phyloP scores from a whole-genome alignment of 2,888 invertebrate species.

The Ormyrus thymus region DNA sequence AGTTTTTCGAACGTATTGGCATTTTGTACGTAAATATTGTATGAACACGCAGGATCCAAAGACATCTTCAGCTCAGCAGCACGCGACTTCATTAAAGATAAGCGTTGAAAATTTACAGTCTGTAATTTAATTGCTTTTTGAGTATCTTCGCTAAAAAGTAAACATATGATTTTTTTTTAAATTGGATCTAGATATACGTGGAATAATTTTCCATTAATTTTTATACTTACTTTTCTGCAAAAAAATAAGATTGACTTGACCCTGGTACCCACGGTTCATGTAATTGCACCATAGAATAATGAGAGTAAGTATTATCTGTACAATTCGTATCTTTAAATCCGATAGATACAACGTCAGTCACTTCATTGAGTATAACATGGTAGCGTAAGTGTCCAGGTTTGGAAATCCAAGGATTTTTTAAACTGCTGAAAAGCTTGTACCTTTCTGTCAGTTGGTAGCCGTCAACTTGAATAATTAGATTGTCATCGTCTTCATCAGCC shows the following conservation, averaged over 20 bases:
- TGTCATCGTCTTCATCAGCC: slow-evolving; percentile 55
- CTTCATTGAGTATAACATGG: slow-evolving; percentile 60
- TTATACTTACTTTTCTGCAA: slow-evolving; percentile 61
- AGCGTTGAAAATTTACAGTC: slow-evolving; percentile 50
- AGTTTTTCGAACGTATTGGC: slow-evolving; percentile 70
- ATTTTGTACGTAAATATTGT: slow-evolving; percentile 75
- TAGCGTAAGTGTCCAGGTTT: slow-evolving; percentile 63
- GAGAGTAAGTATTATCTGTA: slow-evolving; percentile 53
- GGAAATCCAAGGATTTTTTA: slow-evolving; percentile 54
- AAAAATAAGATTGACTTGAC: slow-evolving; percentile 62
- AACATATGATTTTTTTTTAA: neutral
- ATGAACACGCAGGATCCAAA: slow-evolving; percentile 84
- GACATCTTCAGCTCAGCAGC: slow-evolving; percentile 79
- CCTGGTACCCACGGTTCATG: slow-evolving; percentile 65
- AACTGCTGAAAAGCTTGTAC: slow-evolving; percentile 48
- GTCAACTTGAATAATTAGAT: slow-evolving; percentile 58
- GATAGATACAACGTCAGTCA: slow-evolving; percentile 62
- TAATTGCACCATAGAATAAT: slow-evolving; percentile 64
- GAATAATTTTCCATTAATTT: slow-evolving; percentile 16
- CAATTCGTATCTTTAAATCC: slow-evolving; percentile 63
- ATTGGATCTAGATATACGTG: neutral
- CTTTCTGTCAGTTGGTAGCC: slow-evolving; percentile 50
- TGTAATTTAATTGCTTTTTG: slow-evolving; percentile 76
- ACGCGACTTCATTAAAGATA: slow-evolving; percentile 44
- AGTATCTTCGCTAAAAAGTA: slow-evolving; percentile 70